Conservation (phyloP, 2,113 vertebrate genomes). For the Rhinopomastus cyanomelas region DNA sequence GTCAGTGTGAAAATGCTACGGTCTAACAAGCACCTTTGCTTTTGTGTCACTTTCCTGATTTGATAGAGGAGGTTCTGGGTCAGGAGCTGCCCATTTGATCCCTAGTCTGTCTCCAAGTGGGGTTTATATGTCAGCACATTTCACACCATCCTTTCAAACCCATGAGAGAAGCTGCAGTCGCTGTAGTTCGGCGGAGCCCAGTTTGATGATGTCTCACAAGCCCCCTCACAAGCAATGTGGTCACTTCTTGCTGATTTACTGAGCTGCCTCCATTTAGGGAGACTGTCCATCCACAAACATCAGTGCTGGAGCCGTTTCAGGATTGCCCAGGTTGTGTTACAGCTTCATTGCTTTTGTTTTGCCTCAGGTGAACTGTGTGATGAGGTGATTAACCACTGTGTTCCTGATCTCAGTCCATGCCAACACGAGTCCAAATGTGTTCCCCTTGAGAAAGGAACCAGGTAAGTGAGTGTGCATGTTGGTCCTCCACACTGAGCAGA, state of each 20-base stretch:
- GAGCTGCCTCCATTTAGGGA: not conserved
- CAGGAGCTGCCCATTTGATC: not conserved
- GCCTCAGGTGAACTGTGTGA: slow-evolving; percentile 90
- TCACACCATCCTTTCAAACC: not conserved
- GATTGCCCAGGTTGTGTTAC: not conserved
- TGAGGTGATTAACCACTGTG: slow-evolving; percentile 88
- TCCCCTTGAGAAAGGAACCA: slow-evolving; percentile 81
- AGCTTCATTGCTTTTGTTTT: slow-evolving; percentile 19
- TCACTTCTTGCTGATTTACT: not conserved
- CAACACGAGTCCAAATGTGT: slow-evolving; percentile 92
- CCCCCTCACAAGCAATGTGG: not conserved
- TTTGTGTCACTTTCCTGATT: slow-evolving; percentile 23
- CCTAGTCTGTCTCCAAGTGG: not conserved
- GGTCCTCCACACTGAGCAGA: not conserved
- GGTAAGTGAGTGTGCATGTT: slow-evolving; percentile 71
- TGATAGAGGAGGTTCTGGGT: slow-evolving; percentile 37
- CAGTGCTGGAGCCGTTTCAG: not conserved
- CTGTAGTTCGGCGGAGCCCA: not conserved
- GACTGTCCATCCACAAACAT: not conserved
- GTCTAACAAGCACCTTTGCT: not conserved
- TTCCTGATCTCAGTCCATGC: slow-evolving; percentile 86
- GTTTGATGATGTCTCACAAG: not conserved
- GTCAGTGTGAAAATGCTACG: slow-evolving; percentile 11
- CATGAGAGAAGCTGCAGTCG: not conserved
- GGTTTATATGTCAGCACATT: not conserved